These are phyloP conservation scores for Chelon auratus DNA, from an alignment of 2,797 vertebrate genomes.

Conservation along the genomic window DNA sequence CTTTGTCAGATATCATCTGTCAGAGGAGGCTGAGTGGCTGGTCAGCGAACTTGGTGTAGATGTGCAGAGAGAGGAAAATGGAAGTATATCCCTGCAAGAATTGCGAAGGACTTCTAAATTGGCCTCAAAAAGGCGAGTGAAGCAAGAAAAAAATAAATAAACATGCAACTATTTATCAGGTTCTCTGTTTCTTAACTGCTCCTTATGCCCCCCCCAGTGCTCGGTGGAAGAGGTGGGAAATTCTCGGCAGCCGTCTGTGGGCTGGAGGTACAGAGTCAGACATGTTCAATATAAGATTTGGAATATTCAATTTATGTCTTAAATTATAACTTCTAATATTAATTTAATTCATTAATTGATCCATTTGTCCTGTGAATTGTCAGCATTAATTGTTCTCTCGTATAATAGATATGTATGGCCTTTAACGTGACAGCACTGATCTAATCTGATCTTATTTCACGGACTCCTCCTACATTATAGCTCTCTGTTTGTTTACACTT, in stretches of 20 bases:
- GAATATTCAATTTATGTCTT: background rate
- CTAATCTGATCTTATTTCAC: background rate
- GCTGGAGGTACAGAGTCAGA: slow-evolving; percentile 93
- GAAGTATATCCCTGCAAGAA: slow-evolving; percentile 87
- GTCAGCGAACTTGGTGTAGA: slow-evolving; percentile 83
- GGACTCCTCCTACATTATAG: background rate
- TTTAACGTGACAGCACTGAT: slow-evolving; percentile 15
- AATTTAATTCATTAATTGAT: too few species aligned
- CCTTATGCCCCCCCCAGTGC: slow-evolving; percentile 72
- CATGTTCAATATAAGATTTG: slow-evolving; percentile 91
- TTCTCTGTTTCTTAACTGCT: background rate
- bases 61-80: slow-evolving; percentile 86
- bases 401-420: slow-evolving; percentile 12
- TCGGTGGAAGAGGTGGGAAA: slow-evolving; percentile 86
- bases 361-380: slow-evolving; percentile 21
- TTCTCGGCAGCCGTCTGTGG: slow-evolving; percentile 88
- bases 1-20: slow-evolving; percentile 87
- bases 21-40: slow-evolving; percentile 94
- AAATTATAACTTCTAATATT: slow-evolving; percentile 1
- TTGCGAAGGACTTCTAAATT: slow-evolving; percentile 86
- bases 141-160: background rate
- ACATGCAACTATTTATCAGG: background rate
- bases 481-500: slow-evolving; percentile 18
- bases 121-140: slow-evolving; percentile 82
- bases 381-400: slow-evolving; percentile 10